phyloP scores from a whole-genome alignment of 2,888 invertebrate genomes.

The Metallyticus violacea region DNA sequence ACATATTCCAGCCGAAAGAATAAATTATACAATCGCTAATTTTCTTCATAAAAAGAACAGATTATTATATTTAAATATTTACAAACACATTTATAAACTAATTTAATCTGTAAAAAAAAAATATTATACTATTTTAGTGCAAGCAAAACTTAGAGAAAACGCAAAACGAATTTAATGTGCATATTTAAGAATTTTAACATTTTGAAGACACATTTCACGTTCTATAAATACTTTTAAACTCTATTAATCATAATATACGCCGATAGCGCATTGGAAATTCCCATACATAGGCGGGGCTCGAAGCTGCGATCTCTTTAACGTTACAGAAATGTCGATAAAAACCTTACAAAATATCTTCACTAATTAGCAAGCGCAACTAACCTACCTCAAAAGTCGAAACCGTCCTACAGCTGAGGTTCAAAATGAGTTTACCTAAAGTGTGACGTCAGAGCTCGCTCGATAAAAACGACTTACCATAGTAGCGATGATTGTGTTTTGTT shows the following conservation, averaged over 20 bases:
- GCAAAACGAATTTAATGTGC: too few species aligned
- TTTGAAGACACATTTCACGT: too few species aligned
- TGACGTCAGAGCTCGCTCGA: not conserved
- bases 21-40: too few species aligned
- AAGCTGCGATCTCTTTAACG: not conserved
- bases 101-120: too few species aligned
- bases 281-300: not conserved
- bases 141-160: too few species aligned
- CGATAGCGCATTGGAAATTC: not conserved
- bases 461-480: not conserved
- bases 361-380: not conserved
- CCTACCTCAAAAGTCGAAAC: not conserved
- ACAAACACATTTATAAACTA: too few species aligned
- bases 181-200: too few species aligned
- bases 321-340: not conserved
- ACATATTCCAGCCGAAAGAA: too few species aligned
- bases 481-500: not conserved
- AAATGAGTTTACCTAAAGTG: not conserved
- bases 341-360: not conserved
- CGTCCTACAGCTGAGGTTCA: not conserved
- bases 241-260: not conserved
- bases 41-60: too few species aligned
- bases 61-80: too few species aligned
- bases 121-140: too few species aligned
- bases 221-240: too few species aligned